Conservation (phyloP, 2,113 vertebrate species). For the Semnornis frantzii region DNA sequence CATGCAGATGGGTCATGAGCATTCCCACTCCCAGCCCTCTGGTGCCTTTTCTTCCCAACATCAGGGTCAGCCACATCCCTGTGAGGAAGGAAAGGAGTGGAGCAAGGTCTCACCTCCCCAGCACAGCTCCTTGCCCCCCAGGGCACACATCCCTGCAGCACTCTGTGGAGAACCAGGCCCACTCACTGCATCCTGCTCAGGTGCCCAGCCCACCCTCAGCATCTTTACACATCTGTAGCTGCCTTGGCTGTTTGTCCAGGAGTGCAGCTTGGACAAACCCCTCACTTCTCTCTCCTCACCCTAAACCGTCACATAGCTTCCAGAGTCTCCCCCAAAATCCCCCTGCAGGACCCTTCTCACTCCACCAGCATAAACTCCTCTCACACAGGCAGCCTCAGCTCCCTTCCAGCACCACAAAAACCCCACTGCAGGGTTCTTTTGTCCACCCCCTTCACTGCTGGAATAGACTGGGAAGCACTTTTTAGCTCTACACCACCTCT, state of each 20-base stretch:
- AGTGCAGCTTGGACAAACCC: not conserved
- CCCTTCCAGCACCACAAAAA: rapidly evolving
- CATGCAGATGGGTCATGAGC: not conserved
- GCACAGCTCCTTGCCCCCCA: not conserved
- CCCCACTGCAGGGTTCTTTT: rapidly evolving
- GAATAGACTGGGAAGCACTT: rapidly evolving
- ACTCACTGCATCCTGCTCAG: not conserved
- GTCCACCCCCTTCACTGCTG: not conserved
- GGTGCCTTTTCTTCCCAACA: not conserved
- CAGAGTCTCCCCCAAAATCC: not conserved
- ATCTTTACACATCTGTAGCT: not conserved
- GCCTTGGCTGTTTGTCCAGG: not conserved
- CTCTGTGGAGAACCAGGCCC: not conserved
- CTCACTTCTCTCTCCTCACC: too few relatives aligned
- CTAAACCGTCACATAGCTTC: rapidly evolving
- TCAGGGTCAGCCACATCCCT: not conserved
- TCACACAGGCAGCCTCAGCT: not conserved
- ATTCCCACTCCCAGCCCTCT: not conserved
- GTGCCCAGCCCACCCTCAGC: rapidly evolving
- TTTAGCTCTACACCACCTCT: not conserved
- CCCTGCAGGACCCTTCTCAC: not conserved
- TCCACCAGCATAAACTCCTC: not conserved
- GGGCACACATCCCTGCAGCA: not conserved
- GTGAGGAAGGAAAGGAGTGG: not conserved
- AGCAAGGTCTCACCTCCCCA: not conserved